Conservation (phyloP, 2,113 vertebrate genomes). For the Hippocampus abdominalis region DNA sequence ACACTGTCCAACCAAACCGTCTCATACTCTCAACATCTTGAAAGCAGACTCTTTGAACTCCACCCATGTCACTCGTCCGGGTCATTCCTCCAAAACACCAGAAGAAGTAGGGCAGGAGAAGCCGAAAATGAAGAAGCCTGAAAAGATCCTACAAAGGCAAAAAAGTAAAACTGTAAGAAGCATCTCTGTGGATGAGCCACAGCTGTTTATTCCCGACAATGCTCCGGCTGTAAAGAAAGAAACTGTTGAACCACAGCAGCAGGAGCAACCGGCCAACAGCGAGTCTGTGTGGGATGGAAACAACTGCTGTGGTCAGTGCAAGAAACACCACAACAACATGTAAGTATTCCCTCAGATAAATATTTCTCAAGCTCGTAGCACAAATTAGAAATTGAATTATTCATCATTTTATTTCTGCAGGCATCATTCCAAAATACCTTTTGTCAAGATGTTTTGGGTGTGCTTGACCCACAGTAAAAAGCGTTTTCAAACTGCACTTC, state of each 20-base stretch:
- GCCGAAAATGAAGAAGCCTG: slow-evolving; percentile 79
- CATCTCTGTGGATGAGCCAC: slow-evolving; percentile 92
- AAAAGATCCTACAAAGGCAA: slow-evolving; percentile 81
- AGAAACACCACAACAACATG: slow-evolving; percentile 94
- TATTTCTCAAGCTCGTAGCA: background rate
- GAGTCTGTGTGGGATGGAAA: slow-evolving; percentile 85
- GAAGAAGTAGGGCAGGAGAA: slow-evolving; percentile 81
- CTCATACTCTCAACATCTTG: slow-evolving; percentile 25
- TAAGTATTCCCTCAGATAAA: slow-evolving; percentile 29
- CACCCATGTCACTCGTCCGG: slow-evolving; percentile 33
- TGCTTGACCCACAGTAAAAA: no score
- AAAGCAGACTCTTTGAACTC: slow-evolving; percentile 32
- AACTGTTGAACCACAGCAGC: slow-evolving; percentile 60
- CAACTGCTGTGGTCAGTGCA: slow-evolving; percentile 93
- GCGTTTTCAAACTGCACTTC: no score
- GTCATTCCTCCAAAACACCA: slow-evolving; percentile 52
- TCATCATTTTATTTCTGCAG: background rate
- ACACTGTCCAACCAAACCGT: slow-evolving; percentile 38
- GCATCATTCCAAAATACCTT: background rate
- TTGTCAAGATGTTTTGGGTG: background rate
- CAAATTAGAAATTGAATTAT: background rate
- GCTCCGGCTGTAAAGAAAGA: slow-evolving; percentile 87
- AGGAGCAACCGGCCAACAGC: slow-evolving; percentile 73
- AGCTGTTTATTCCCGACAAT: slow-evolving; percentile 95
- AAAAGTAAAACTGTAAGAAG: slow-evolving; percentile 83